Evolutionary conservation across 2,113 vertebrate species (phyloP), one percentile per base, ranked within the genome.

Genomic region (Toxostoma redivivum): DNA sequence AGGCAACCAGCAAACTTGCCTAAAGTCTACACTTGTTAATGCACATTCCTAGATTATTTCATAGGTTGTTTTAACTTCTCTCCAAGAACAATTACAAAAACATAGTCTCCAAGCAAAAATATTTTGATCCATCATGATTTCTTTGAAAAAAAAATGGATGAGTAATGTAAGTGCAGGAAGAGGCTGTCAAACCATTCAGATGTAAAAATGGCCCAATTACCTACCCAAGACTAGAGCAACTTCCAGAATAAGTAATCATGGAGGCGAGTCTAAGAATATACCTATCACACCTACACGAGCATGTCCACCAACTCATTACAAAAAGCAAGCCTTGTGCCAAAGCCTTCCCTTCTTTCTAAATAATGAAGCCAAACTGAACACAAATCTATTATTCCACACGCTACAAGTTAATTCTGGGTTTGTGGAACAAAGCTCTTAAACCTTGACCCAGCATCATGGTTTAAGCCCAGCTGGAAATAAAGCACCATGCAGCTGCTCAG

Each of bases 221-320:
- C 92, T 91, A 74, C 40, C 58, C 57, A 72, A 94, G 92, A 96
- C 58, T 51, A 65, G 85, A 66, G 47, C 16, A 47, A 92, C 67
- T 94, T 94, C 90, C 94, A 95, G 60, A 69, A 73, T 95, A 96
- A 95, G 84, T 93, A 94, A 94, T 65, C 77, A 71, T 67, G 58
- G 87, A 88, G 44, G 73, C 33, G 69, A 92, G 81, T 90, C 94
- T 96, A 97, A 97, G 96, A 97, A 97, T 88, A 86, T 60, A 97
- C 78, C 86, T 88, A 95, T 91, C 95, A 92, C 92, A 97, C 94
- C 95, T 97, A 88, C 79, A 93, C 72, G 87, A 97, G 94, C 95
- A 98, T 97, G 95, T 69, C 53, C 74, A 70, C 73, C 82, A 85
- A 72, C 82, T 95, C 94, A 89, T 86, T 86, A 76, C 45, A 95